Percentiles rank a stretch among this genome's conserved stretches.
Evolutionary conservation across 2,113 vertebrate species (phyloP).

Genomic region (Gadus chalcogrammus): DNA sequence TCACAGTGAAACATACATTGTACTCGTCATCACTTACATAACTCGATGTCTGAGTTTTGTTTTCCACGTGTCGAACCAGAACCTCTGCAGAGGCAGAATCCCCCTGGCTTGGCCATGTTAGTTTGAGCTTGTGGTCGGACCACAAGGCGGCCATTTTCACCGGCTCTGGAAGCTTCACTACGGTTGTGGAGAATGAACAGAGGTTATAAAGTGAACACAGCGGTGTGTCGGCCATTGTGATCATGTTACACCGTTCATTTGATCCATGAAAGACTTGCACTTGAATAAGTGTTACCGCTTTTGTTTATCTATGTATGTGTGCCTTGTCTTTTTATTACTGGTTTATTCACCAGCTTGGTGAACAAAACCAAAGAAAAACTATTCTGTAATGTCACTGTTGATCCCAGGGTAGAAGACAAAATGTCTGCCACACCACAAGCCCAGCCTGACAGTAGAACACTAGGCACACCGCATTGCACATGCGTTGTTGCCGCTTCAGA

Average conservation of each 20-base stretch:
- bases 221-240: neutral
- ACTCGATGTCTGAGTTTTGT: slow-evolving; percentile 25
- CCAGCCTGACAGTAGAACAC: no score
- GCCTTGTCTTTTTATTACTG: neutral
- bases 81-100: slow-evolving; percentile 43
- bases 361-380: no score
- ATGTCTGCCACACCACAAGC: no score
- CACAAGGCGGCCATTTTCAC: slow-evolving; percentile 36
- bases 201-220: neutral
- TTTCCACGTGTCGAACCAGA: neutral
- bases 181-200: slow-evolving; percentile 9
- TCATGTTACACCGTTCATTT: neutral
- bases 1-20: neutral
- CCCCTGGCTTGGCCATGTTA: slow-evolving; percentile 38
- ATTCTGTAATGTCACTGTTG: no score
- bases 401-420: no score
- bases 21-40: slow-evolving; percentile 35
- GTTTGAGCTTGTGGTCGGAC: slow-evolving; percentile 36
- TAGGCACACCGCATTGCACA: no score
- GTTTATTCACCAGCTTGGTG: no score
- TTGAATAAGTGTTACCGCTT: neutral
- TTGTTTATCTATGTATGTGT: neutral
- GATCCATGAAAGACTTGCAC: neutral
- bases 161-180: slow-evolving; percentile 62
- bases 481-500: no score